Base-by-base conservation (phyloP, 1,140 invertebrate genomes). In the Danaus plexippus region DNA sequence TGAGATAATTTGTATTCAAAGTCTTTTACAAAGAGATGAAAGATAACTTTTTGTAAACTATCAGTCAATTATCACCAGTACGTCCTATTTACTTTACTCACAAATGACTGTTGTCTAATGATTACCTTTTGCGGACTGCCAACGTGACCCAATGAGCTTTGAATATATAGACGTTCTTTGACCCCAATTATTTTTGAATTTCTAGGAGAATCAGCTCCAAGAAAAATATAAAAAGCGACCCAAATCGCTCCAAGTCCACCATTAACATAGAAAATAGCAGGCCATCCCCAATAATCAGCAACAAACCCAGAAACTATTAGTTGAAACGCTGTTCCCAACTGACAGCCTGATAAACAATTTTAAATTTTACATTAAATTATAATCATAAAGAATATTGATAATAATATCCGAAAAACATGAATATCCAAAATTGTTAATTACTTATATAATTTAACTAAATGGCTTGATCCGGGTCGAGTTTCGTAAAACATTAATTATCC, bases 201-300 rank as follows among this genome's bases (percentile, higher is more conserved):
- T 0, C 85, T 75, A 0, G 95, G 95, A 11, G 87, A 88, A 61
- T 91, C 89, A 1, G 88, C 84, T 1, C 91, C 91, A 10, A 90
- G 68, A 40, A 89, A 74, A 8, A 88, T 75, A 77, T 92, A 94
- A 0, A 87, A 9, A 0, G 90, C 54, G 0, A 86, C 80, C 92
- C 92, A 93, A 0, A 88, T 2, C 0, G 90, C 59, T 0, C 90
- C 86, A 0, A 90, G 42, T 8, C 69, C 71, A 57, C 94, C 94
- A 67, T 93, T 92, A 0, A 90, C 66, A 63, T 94, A 94, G 74
- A 94, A 94, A 8, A 92, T 89, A 15, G 89, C 88, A 0, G 91
- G 90, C 93, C 93, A 94, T 9, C 93, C 93, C 40, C 80, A 82
- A 2, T 61, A 75, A 12, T 71, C 69, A 3, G 77, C 78, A 53